These are phyloP conservation scores for Dicranocentrus wangi DNA, from an alignment of 2,888 invertebrate genomes.

Conservation along the genomic window DNA sequence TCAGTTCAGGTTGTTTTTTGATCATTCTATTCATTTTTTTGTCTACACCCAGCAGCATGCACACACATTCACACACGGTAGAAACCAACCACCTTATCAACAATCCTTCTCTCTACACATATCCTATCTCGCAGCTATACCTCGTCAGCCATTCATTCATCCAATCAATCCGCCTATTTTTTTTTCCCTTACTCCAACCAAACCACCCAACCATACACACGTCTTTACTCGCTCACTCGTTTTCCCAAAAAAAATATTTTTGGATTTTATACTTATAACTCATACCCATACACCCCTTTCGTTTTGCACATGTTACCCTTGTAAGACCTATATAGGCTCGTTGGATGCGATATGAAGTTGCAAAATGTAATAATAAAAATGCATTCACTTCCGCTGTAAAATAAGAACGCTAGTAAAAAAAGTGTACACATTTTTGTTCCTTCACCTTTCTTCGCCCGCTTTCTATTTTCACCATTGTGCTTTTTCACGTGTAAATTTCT, in stretches of 20 bases:
- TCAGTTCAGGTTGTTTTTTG: conserved; percentile 3
- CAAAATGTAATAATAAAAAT: conserved; percentile 29
- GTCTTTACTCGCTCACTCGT: too few species aligned
- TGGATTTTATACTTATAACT: too few species aligned
- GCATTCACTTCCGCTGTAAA: conserved; percentile 28
- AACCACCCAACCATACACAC: conserved; percentile 1
- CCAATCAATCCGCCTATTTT: conserved; percentile 24
- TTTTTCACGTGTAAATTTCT: too few species aligned
- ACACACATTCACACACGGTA: conserved; percentile 1
- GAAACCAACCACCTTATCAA: conserved; percentile 29
- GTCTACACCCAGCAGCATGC: not conserved
- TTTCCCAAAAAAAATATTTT: not conserved
- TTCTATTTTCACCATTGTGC: too few species aligned
- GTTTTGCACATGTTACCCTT: too few species aligned
- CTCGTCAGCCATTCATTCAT: conserved; percentile 22
- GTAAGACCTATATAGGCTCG: too few species aligned
- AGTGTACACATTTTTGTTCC: not conserved
- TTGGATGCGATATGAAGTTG: too few species aligned
- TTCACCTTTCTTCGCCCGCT: not conserved
- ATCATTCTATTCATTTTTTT: conserved; percentile 5
- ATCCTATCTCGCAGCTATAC: too few species aligned
- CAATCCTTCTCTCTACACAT: too few species aligned
- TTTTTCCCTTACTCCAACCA: not conserved
- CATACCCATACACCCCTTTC: not conserved
- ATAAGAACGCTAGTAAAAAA: not conserved